Evolutionary conservation across 2,888 invertebrate species (phyloP).

Genomic region (Hecatera dysodea): DNA sequence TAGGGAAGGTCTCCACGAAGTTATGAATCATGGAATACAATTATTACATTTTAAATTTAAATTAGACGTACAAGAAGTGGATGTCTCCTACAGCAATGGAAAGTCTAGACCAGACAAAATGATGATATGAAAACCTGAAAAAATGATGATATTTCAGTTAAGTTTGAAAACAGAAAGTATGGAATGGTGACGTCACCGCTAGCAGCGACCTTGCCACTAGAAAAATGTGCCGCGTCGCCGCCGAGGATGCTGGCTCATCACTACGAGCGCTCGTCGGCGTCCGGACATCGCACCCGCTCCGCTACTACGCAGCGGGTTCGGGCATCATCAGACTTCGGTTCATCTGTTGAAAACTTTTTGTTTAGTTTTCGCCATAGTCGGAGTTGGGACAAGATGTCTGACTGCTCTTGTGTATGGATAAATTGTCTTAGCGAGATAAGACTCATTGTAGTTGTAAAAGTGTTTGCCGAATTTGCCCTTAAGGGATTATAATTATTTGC

Average conservation of each 20-base stretch:
- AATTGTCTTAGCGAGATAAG: neutral
- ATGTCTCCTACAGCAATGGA: neutral
- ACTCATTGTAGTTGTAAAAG: neutral
- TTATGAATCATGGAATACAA: neutral
- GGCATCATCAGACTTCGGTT: conserved; percentile 12
- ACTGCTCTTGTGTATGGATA: neutral
- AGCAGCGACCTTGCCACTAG: conserved; percentile 89
- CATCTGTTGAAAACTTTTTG: neutral
- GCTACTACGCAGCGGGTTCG: conserved; percentile 51
- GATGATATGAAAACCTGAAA: conserved; percentile 25
- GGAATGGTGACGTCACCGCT: conserved; percentile 85
- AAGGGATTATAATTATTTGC: neutral
- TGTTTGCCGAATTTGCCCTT: neutral
- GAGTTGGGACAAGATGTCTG: neutral
- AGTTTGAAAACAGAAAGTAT: conserved; percentile 84
- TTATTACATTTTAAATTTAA: no score
- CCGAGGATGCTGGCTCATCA: conserved; percentile 86
- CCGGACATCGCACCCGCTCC: conserved; percentile 75
- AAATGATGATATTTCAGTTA: conserved; percentile 47
- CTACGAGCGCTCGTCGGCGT: conserved; percentile 72
- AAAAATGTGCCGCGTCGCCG: conserved; percentile 90
- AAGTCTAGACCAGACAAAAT: conserved; percentile 3
- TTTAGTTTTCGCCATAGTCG: neutral
- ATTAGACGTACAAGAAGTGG: neutral
- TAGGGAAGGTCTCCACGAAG: neutral